Evolutionary conservation across 2,888 invertebrate genomes (phyloP).

Genomic region (Drosophila neotestacea): DNA sequence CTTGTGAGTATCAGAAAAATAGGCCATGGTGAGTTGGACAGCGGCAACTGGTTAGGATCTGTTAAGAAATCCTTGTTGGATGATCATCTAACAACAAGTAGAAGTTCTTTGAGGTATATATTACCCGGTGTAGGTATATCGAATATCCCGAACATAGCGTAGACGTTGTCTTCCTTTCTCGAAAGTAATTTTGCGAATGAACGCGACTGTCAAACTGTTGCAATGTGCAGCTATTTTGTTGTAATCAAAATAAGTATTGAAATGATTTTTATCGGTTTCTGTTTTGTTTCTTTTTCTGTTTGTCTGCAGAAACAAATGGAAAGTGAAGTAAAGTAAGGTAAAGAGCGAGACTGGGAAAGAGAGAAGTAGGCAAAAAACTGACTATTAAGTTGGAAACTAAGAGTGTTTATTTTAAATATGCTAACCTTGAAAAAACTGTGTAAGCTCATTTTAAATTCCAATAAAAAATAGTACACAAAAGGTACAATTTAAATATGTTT

Average conservation of each 20-base stretch:
- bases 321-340: background rate
- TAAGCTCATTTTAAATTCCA: too few relatives aligned
- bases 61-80: background rate
- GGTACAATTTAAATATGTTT: too few relatives aligned
- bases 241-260: too few relatives aligned
- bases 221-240: background rate
- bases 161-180: background rate
- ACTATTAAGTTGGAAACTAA: background rate
- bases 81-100: background rate
- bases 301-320: background rate
- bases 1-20: constrained; percentile 13
- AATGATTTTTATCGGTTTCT: background rate
- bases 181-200: constrained; percentile 5
- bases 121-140: constrained; percentile 26
- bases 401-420: background rate
- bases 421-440: too few relatives aligned
- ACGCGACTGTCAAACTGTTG: background rate
- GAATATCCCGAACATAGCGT: constrained; percentile 20
- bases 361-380: too few relatives aligned
- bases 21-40: constrained; percentile 29
- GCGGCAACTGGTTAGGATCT: constrained; percentile 25
- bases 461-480: too few relatives aligned
- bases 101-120: too few relatives aligned
- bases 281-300: background rate
- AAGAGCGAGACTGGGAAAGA: background rate